phyloP scores from a whole-genome alignment of 2,797 vertebrate species.

The Carapus acus region DNA sequence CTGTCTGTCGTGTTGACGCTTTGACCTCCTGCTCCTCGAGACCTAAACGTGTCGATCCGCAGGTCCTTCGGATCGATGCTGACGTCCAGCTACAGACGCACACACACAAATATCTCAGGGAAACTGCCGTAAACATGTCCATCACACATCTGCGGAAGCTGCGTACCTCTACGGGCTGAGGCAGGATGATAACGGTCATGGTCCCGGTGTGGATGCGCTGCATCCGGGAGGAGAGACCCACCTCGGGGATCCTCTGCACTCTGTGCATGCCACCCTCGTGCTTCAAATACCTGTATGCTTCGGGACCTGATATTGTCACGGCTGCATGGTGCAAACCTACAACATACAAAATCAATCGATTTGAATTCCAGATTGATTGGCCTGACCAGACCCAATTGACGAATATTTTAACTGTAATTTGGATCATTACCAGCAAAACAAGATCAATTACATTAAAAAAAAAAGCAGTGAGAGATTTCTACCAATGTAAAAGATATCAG shows the following conservation, averaged over 20 bases:
- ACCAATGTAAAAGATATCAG: no score
- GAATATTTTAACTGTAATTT: no score
- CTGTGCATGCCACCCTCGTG: slow-evolving; percentile 90
- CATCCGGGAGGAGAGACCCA: slow-evolving; percentile 91
- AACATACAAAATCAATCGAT: neutral
- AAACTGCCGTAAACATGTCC: neutral
- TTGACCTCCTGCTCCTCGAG: slow-evolving; percentile 89
- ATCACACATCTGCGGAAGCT: no score
- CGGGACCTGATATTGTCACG: slow-evolving; percentile 78
- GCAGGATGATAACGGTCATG: slow-evolving; percentile 89
- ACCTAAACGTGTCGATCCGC: slow-evolving; percentile 86
- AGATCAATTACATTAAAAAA: no score
- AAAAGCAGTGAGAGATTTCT: no score
- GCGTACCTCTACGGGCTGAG: slow-evolving; percentile 81
- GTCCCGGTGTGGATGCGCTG: slow-evolving; percentile 96
- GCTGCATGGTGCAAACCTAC: slow-evolving; percentile 90
- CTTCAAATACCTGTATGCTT: slow-evolving; percentile 81
- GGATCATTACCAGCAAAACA: no score
- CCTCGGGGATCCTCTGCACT: slow-evolving; percentile 91
- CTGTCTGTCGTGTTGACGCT: slow-evolving; percentile 95
- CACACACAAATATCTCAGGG: neutral
- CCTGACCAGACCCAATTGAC: no score
- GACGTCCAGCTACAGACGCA: slow-evolving; percentile 75
- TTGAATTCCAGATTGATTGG: no score
- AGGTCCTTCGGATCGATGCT: slow-evolving; percentile 83